phyloP scores from a whole-genome alignment of 2,888 invertebrate genomes.

The Tetragonula carbonaria region DNA sequence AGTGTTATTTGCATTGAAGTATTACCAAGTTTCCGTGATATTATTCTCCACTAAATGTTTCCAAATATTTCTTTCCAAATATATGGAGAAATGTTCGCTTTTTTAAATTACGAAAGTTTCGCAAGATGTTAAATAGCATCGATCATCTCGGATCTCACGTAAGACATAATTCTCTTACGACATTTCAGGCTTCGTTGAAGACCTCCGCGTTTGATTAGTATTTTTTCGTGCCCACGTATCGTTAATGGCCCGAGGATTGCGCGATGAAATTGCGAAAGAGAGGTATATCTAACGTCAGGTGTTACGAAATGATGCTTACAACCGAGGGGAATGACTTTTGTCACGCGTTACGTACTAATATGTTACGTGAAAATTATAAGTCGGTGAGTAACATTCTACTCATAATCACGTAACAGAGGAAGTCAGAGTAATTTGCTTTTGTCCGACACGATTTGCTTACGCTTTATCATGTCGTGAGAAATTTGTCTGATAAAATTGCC shows the following conservation, averaged over 20 bases:
- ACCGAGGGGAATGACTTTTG: neutral
- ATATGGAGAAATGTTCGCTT: neutral
- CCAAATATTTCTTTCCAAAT: neutral
- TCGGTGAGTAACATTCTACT: neutral
- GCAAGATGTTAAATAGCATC: neutral
- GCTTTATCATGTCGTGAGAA: neutral
- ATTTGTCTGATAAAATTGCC: neutral
- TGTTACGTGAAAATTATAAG: neutral
- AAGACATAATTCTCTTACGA: neutral
- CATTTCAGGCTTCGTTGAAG: neutral
- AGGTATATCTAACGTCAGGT: neutral
- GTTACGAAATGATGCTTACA: conserved; percentile 16
- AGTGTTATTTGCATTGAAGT: neutral
- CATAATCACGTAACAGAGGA: neutral
- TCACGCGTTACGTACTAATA: neutral
- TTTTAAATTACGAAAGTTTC: neutral
- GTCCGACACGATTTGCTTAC: neutral
- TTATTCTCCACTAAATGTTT: neutral
- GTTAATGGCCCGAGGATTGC: conserved; percentile 8
- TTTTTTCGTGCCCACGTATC: conserved; percentile 8
- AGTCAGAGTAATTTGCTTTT: too few species aligned
- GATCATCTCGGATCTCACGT: neutral
- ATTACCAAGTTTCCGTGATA: too few species aligned
- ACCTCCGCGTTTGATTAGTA: conserved; percentile 1
- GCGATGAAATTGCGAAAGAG: neutral